A percentile compares a stretch with the other conserved stretches of the same genome.
Conservation (phyloP, 2,888 invertebrate genomes). For the Ormyrus labotus region DNA sequence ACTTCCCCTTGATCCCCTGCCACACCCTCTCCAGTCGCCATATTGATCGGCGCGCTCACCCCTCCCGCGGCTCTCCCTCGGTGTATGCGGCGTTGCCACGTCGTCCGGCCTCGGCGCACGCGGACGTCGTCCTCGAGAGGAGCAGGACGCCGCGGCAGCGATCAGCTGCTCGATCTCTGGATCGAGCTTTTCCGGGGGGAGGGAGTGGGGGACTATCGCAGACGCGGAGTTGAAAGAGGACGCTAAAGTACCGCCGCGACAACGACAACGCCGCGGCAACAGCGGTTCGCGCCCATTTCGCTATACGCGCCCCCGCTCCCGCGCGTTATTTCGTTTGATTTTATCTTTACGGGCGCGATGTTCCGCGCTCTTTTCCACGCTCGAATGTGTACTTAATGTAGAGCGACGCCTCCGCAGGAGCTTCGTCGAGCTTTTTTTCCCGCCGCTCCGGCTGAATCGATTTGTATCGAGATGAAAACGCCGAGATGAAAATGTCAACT, state of each 20-base stretch:
- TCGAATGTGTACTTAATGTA: too few species aligned
- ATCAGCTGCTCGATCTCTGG: too few species aligned
- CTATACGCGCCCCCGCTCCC: too few species aligned
- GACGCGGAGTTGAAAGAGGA: not conserved
- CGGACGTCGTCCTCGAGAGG: not conserved
- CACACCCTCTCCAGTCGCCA: constrained; percentile 69
- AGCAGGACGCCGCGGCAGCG: not conserved
- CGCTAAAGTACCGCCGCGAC: not conserved
- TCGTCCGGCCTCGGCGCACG: not conserved
- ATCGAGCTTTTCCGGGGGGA: too few species aligned
- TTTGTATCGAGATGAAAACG: not conserved
- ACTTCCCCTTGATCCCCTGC: constrained; percentile 66
- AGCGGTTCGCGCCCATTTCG: not conserved
- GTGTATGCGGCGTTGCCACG: not conserved
- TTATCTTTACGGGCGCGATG: too few species aligned
- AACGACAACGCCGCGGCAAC: not conserved
- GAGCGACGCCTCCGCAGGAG: too few species aligned
- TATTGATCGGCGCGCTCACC: constrained; percentile 70
- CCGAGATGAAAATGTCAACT: constrained; percentile 18
- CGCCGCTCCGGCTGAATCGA: too few species aligned
- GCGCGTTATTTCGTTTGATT: too few species aligned
- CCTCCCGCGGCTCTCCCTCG: constrained; percentile 46
- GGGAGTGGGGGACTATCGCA: not conserved
- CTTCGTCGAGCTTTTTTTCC: too few species aligned
- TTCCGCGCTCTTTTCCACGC: too few species aligned